Percentiles rank a stretch among this genome's conserved stretches.
Conservation (phyloP, 2,797 vertebrate genomes). For the Euthynnus affinis region DNA sequence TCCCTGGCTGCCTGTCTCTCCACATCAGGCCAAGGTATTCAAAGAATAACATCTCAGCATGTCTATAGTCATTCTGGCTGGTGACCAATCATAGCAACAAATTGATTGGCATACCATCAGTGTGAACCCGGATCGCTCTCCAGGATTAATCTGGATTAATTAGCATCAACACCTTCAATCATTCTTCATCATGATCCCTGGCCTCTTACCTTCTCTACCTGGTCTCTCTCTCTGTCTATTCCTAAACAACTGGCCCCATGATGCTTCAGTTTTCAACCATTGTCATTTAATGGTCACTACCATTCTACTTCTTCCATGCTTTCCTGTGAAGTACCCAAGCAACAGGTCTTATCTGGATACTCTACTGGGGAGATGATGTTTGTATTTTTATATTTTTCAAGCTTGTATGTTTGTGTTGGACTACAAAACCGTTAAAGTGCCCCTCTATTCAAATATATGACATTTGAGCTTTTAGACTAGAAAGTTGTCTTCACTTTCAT, state of each 20-base stretch:
- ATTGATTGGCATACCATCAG: conserved; percentile 55
- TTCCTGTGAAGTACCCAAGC: not conserved
- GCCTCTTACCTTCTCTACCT: conserved; percentile 30
- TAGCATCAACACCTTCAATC: conserved; percentile 59
- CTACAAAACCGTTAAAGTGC: too few species aligned
- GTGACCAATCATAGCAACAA: conserved; percentile 59
- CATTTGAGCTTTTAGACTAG: too few species aligned
- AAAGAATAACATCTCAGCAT: conserved; percentile 66
- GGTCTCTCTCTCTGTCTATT: conserved; percentile 25
- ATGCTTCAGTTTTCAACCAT: conserved; percentile 18
- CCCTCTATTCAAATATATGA: too few species aligned
- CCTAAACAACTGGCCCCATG: conserved; percentile 18
- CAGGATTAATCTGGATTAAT: conserved; percentile 70
- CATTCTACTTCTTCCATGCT: conserved; percentile 5
- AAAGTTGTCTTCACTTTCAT: too few species aligned
- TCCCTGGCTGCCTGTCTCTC: conserved; percentile 59
- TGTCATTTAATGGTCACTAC: conserved; percentile 6
- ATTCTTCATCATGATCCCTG: conserved; percentile 23
- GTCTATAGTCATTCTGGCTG: conserved; percentile 61
- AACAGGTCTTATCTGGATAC: not conserved
- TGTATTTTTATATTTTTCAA: not conserved
- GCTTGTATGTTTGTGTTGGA: not conserved
- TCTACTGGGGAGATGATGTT: not conserved
- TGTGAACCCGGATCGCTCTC: conserved; percentile 59
- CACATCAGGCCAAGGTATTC: conserved; percentile 56